Base-by-base conservation (phyloP, 1,140 invertebrate species). In the Caenorhabditis latens region DNA sequence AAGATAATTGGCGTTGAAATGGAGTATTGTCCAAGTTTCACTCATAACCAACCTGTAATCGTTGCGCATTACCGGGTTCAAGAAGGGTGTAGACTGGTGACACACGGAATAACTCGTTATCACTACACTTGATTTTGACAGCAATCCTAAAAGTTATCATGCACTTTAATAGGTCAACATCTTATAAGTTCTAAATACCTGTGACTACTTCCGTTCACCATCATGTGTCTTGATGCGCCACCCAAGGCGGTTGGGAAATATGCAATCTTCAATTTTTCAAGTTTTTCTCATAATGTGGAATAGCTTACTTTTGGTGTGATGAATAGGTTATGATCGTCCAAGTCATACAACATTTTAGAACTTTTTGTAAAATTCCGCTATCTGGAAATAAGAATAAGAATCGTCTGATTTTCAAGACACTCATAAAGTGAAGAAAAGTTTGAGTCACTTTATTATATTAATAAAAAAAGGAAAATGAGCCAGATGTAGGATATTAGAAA, bases 121-220 rank as follows among this genome's bases (percentile, higher is more conserved):
- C 67, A n/a, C 63, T 71, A 24, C 85, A 86, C 85, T 86, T 86
- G 65, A 86, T 86, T 40, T 86, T 86, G 2, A 86, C 75, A 43
- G 85, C 85, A 21, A 86, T 61, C 55, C 85, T 86, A 40, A 61
- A 58, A 58, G 19, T 50, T 21, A 21, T 8, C 4, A 4, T 6
- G 5, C 40, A 6, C 43, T 61, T 40, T 42, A n/a, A 40, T 5
- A 67, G 50, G 53, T 48, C 13, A 13, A 65, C 32, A 21, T 3
- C 13, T 40, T 58, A 16, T n/a, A 19, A 19, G 43, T 0, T 46
- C 16, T 13, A 75, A 50, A 21, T 58, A 86, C 85, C 65, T 71
- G 42, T 86, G 85, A 75, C 50, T 75, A 46, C 67, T 71, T 79
- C 85, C 85, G 53, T 86, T 86, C 19, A 86, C 85, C 50, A 86